A percentile compares a stretch with the other conserved stretches of the same genome.
Conservation (phyloP, 1,140 invertebrate genomes). For the Bombus pyrosoma region DNA sequence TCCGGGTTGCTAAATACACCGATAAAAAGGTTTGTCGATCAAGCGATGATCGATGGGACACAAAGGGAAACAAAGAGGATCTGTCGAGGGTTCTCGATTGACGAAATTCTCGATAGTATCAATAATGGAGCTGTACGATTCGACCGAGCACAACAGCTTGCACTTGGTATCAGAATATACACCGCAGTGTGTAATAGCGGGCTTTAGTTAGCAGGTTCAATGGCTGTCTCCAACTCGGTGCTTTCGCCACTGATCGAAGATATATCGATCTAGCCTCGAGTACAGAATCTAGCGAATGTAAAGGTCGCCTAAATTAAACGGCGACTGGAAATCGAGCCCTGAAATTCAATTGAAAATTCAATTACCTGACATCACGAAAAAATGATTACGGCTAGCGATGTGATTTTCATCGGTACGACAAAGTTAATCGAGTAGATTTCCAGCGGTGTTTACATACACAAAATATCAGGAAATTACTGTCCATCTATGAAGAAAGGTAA, state of each 20-base stretch:
- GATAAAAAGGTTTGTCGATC: constrained; percentile 18
- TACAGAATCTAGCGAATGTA: neutral
- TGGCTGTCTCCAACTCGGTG: neutral
- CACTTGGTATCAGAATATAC: constrained; percentile 16
- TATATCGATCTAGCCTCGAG: constrained; percentile 10
- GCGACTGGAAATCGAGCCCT: neutral
- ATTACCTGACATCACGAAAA: neutral
- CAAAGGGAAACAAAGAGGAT: constrained; percentile 9
- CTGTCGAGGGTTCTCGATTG: constrained; percentile 7
- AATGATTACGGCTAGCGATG: neutral
- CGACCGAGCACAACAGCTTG: constrained; percentile 20
- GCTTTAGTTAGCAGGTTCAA: constrained; percentile 26
- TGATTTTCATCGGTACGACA: neutral
- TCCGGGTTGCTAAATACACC: neutral
- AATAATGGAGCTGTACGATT: constrained; percentile 22
- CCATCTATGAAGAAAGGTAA: neutral
- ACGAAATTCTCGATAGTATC: constrained; percentile 38
- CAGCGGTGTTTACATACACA: neutral
- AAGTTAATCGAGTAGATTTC: neutral
- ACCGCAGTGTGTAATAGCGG: constrained; percentile 24
- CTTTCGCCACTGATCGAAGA: constrained; percentile 1
- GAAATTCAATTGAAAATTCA: neutral
- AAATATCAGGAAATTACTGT: neutral
- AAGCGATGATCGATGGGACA: neutral
- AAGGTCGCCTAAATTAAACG: neutral